A percentile compares a stretch with the other conserved stretches of the same genome.
phyloP scores from a whole-genome alignment of 2,113 vertebrate genomes.

The Oncorhynchus clarkii region DNA sequence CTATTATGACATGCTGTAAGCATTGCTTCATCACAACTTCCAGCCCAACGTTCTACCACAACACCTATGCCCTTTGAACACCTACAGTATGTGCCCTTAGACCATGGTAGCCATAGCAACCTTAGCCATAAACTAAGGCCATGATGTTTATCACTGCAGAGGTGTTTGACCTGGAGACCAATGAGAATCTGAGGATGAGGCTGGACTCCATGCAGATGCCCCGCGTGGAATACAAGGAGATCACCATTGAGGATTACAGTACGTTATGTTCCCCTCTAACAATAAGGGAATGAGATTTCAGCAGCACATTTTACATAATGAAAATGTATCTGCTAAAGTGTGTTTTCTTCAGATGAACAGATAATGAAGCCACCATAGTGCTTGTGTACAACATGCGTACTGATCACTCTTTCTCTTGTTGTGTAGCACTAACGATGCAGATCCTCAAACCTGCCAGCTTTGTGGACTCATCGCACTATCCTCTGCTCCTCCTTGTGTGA shows the following conservation, averaged over 20 bases:
- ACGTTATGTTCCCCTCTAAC: constrained; percentile 44
- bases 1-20: no score
- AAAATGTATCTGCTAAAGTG: no score
- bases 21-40: no score
- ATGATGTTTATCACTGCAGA: constrained; percentile 67
- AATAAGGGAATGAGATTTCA: not conserved
- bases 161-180: constrained; percentile 84
- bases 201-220: constrained; percentile 90
- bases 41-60: not conserved
- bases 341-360: not conserved
- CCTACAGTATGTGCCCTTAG: not conserved
- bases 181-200: constrained; percentile 78
- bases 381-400: constrained; percentile 13
- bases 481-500: constrained; percentile 90
- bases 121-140: not conserved
- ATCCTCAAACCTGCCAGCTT: constrained; percentile 93
- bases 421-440: constrained; percentile 85
- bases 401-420: not conserved
- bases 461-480: constrained; percentile 80
- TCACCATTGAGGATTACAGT: constrained; percentile 88
- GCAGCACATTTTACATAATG: no score
- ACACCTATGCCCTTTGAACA: not conserved
- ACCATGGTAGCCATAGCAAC: not conserved
- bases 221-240: constrained; percentile 80
- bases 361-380: not conserved